phyloP scores from a whole-genome alignment of 2,797 vertebrate genomes.

The Australoheros facetus region DNA sequence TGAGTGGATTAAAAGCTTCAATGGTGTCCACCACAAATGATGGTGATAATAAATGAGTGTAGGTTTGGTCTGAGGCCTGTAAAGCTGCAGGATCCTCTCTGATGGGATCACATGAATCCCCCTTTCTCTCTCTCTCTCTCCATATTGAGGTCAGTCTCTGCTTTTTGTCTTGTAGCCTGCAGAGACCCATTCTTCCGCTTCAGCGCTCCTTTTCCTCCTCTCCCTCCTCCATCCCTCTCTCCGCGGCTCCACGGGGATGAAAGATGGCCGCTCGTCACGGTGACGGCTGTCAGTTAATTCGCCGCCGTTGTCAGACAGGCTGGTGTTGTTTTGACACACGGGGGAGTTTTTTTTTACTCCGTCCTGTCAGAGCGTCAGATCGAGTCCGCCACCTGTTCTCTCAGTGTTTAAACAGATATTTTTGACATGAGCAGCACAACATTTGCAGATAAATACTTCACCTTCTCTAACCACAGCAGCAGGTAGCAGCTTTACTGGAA shows the following conservation, averaged over 20 bases:
- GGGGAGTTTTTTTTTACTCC: constrained; percentile 4
- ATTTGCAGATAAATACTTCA: neutral
- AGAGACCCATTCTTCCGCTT: constrained; percentile 66
- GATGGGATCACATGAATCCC: constrained; percentile 12
- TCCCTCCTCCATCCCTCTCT: constrained; percentile 25
- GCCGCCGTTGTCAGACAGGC: constrained; percentile 9
- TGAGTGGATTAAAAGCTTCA: neutral
- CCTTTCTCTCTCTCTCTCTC: constrained; percentile 5
- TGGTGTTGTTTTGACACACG: constrained; percentile 17
- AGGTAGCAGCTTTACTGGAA: no score
- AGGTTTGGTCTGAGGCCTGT: neutral
- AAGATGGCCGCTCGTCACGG: constrained; percentile 35
- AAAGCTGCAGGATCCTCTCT: constrained; percentile 7
- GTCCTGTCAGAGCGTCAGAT: constrained; percentile 20
- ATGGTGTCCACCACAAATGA: neutral
- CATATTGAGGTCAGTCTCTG: constrained; percentile 69
- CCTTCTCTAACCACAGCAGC: neutral
- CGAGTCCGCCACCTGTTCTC: neutral
- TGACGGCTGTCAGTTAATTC: constrained; percentile 52
- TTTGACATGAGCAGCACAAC: neutral
- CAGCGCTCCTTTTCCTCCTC: constrained; percentile 43
- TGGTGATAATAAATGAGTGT: neutral
- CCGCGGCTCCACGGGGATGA: constrained; percentile 41
- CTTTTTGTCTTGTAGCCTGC: constrained; percentile 63
- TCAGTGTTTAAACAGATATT: neutral